phyloP scores from a whole-genome alignment of 2,797 vertebrate species.

The Luscinia megarhynchos region DNA sequence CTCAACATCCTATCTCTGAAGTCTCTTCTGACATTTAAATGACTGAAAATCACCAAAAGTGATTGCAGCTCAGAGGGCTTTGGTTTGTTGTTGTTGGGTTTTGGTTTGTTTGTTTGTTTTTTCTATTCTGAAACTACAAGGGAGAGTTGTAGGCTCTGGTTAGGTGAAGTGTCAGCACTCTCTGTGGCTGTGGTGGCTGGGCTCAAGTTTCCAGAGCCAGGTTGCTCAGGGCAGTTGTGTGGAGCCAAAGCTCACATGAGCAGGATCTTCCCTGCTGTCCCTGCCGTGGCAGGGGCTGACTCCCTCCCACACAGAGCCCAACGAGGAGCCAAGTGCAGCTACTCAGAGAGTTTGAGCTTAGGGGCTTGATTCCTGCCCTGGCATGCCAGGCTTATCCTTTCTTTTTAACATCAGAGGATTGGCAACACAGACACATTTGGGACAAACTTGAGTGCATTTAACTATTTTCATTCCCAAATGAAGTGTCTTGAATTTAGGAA shows the following conservation, averaged over 20 bases:
- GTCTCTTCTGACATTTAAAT: not conserved
- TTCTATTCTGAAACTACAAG: not conserved
- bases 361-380: constrained; percentile 1
- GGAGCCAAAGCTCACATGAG: not conserved
- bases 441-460: not conserved
- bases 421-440: not conserved
- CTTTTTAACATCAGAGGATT: not conserved
- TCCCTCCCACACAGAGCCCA: not conserved
- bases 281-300: not conserved
- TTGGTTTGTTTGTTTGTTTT: too few relatives aligned
- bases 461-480: not conserved
- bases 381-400: not conserved
- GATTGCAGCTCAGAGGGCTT: not conserved
- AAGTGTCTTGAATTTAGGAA: not conserved
- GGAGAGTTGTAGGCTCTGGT: not conserved
- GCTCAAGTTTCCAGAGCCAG: not conserved
- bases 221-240: not conserved
- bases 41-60: not conserved
- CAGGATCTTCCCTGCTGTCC: not conserved
- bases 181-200: not conserved
- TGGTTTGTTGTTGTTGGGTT: too few relatives aligned
- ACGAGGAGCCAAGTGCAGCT: not conserved
- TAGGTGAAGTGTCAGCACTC: not conserved
- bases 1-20: not conserved
- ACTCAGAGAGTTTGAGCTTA: not conserved